Conservation (phyloP, 2,113 vertebrate species). For the Spheniscus mendiculus region DNA sequence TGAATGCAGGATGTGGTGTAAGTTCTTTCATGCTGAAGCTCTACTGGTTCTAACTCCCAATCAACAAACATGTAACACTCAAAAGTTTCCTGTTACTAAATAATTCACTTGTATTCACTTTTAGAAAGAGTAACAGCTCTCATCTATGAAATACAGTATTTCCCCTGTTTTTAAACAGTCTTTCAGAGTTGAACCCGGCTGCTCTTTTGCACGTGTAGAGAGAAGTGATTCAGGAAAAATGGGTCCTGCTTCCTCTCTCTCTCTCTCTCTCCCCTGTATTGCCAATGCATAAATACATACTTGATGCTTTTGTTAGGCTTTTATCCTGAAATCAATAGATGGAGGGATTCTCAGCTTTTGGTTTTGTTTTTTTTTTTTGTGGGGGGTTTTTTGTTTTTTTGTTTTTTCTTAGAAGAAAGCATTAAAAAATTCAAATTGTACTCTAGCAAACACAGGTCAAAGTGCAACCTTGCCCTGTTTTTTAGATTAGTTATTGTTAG, state of each 20-base stretch:
- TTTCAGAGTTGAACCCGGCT: accelerated
- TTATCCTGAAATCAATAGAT: not conserved
- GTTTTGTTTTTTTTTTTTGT: too few species aligned
- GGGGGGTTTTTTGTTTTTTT: too few species aligned
- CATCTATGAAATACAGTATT: not conserved
- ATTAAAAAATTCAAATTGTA: not conserved
- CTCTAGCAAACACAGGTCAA: not conserved
- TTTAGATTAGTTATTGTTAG: not conserved
- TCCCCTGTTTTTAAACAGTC: not conserved
- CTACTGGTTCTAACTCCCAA: not conserved
- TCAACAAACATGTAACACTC: not conserved
- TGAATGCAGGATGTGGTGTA: not conserved
- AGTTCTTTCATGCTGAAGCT: not conserved
- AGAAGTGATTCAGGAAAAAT: not conserved
- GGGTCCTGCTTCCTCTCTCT: not conserved
- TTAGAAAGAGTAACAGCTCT: not conserved
- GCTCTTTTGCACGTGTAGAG: not conserved
- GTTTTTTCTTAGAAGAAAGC: not conserved
- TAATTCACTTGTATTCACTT: not conserved
- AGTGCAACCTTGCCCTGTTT: not conserved
- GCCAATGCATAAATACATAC: not conserved
- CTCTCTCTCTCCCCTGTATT: not conserved
- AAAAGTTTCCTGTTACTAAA: not conserved
- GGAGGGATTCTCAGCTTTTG: not conserved
- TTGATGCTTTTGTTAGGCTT: not conserved